Conservation (phyloP, 1,140 invertebrate genomes). For the Drosophila novamexicana region DNA sequence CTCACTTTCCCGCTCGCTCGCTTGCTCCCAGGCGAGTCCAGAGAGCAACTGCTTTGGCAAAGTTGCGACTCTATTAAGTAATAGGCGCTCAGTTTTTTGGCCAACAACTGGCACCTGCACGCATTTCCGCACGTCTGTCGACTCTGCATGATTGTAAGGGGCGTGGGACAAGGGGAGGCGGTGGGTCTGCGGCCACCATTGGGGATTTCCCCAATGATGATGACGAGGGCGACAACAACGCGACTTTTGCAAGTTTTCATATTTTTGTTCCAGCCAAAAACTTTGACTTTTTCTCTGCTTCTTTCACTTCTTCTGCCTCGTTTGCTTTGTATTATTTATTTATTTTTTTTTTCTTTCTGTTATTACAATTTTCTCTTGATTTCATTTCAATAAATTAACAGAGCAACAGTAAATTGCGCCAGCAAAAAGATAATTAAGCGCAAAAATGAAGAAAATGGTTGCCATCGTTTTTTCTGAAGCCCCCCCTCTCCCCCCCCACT, state of each 20-base stretch:
- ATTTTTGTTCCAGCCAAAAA: conserved; percentile 5
- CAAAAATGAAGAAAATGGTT: conserved; percentile 40
- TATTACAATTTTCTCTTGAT: conserved; percentile 74
- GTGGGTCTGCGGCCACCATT: background rate
- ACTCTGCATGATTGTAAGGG: background rate
- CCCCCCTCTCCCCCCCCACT: background rate
- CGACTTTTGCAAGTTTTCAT: conserved; percentile 1
- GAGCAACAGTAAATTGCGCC: conserved; percentile 66
- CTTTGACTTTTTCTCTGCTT: conserved; percentile 5
- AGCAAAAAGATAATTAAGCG: conserved; percentile 60
- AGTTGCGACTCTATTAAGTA: conserved; percentile 79
- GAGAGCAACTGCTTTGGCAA: conserved; percentile 37
- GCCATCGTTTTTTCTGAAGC: conserved; percentile 15
- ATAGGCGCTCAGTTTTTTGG: conserved; percentile 69
- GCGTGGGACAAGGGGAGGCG: background rate
- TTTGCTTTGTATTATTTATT: conserved; percentile 16
- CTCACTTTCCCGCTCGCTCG: background rate
- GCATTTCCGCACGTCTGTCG: conserved; percentile 37
- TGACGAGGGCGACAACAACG: conserved; percentile 12
- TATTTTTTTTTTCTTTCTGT: conserved; percentile 44
- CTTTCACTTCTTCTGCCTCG: background rate
- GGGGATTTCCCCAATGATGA: conserved; percentile 38
- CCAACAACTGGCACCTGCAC: conserved; percentile 40
- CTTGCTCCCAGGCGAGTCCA: conserved; percentile 8
- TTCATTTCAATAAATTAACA: conserved; percentile 82